These are phyloP conservation scores for Echeneis naucrates DNA, from an alignment of 2,797 vertebrate species.

Conservation along the genomic window DNA sequence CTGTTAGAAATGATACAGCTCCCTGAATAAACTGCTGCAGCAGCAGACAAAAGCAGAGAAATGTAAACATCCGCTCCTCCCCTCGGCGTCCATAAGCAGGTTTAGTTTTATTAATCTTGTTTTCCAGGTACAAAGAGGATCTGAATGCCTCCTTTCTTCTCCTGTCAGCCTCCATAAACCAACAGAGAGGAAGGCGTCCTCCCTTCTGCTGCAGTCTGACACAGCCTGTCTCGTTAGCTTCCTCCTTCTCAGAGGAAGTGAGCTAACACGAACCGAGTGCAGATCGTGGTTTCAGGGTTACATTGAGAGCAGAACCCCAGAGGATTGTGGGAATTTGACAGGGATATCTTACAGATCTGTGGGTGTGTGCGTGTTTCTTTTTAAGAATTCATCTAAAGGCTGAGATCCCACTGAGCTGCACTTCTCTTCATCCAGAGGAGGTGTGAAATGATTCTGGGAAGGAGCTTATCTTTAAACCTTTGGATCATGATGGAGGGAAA, in stretches of 20 bases:
- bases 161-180: slow-evolving; percentile 22
- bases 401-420: slow-evolving; percentile 3
- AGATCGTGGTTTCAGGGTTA: slow-evolving; percentile 28
- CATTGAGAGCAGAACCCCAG: slow-evolving; percentile 1
- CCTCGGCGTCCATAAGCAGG: neutral
- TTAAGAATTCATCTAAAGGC: slow-evolving; percentile 12
- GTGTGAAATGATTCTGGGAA: slow-evolving; percentile 40
- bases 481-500: neutral
- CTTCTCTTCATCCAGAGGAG: slow-evolving; percentile 17
- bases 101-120: slow-evolving; percentile 27
- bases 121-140: slow-evolving; percentile 31
- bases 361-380: neutral
- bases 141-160: slow-evolving; percentile 1
- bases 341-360: slow-evolving; percentile 24
- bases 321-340: slow-evolving; percentile 42
- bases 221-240: slow-evolving; percentile 35
- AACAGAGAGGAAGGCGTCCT: slow-evolving; percentile 14
- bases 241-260: slow-evolving; percentile 18
- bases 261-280: slow-evolving; percentile 24
- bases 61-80: slow-evolving; percentile 22
- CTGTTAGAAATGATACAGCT: neutral
- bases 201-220: slow-evolving; percentile 21
- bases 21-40: neutral
- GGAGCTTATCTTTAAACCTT: slow-evolving; percentile 16
- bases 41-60: neutral